Percentiles rank a stretch among this genome's conserved stretches.
Evolutionary conservation across 2,888 invertebrate species (phyloP).

Genomic region (Agrilus cyanescens): DNA sequence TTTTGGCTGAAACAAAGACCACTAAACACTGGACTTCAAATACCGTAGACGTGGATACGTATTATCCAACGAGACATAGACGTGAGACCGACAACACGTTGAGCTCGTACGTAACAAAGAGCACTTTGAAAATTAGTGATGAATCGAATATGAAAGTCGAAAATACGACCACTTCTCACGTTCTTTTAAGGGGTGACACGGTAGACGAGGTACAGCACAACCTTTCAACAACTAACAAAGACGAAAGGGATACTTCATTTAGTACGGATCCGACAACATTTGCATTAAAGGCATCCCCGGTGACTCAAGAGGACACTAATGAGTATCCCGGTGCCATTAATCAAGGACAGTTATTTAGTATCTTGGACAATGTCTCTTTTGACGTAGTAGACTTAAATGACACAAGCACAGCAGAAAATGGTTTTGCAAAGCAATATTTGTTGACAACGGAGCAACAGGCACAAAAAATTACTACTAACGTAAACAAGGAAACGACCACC

Average conservation of each 20-base stretch:
- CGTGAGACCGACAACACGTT: conserved; percentile 34
- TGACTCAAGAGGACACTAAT: conserved; percentile 14
- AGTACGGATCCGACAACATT: conserved; percentile 12
- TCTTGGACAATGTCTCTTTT: conserved; percentile 34
- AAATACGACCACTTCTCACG: too few relatives aligned
- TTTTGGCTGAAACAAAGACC: conserved; percentile 16
- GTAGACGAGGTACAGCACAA: conserved; percentile 10
- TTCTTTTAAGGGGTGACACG: too few relatives aligned
- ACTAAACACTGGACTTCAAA: conserved; percentile 33
- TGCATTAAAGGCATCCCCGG: conserved; percentile 15
- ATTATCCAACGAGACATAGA: conserved; percentile 33
- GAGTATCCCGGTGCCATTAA: conserved; percentile 34
- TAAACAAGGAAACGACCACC: conserved; percentile 5
- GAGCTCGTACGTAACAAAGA: conserved; percentile 23
- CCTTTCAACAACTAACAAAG: conserved; percentile 9
- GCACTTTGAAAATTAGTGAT: conserved; percentile 14
- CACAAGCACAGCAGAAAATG: conserved; percentile 24
- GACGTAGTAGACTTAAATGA: conserved; percentile 34
- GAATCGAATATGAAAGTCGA: conserved; percentile 4
- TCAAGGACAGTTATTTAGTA: conserved; percentile 35
- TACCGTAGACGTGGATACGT: conserved; percentile 30
- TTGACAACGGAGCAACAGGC: conserved; percentile 9
- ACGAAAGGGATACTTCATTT: conserved; percentile 15
- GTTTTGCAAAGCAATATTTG: conserved; percentile 13
- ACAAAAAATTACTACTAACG: conserved; percentile 4